These are phyloP conservation scores for Nanger granti DNA, from an alignment of 2,113 vertebrate species.

Conservation along the genomic window DNA sequence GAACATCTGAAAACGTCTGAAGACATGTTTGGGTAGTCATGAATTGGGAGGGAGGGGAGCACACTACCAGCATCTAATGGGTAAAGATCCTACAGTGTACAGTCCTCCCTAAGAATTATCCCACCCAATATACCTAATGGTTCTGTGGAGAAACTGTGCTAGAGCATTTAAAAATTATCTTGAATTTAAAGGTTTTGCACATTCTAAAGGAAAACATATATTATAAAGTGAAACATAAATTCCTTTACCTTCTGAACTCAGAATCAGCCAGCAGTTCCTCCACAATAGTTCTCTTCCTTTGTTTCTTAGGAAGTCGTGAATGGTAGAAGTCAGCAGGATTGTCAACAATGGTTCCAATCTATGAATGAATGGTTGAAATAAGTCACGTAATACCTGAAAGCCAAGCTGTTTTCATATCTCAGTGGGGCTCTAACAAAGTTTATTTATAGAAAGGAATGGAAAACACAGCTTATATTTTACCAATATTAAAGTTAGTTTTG, in stretches of 20 bases:
- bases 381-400: neutral
- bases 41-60: neutral
- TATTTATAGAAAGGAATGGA: neutral
- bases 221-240: conserved; percentile 24
- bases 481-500: neutral
- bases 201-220: neutral
- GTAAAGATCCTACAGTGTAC: neutral
- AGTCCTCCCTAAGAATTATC: neutral
- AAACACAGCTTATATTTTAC: neutral
- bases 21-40: neutral
- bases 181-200: neutral
- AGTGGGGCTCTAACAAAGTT: neutral
- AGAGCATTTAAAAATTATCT: neutral
- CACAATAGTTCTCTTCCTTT: conserved; percentile 96
- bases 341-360: conserved; percentile 94
- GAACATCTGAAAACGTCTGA: neutral
- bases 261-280: conserved; percentile 94
- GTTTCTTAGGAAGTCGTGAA: conserved; percentile 93
- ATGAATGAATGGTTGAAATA: conserved; percentile 32
- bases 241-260: conserved; percentile 89
- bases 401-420: neutral
- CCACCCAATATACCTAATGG: neutral
- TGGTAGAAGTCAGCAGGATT: conserved; percentile 93
- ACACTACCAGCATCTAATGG: neutral
- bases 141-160: neutral